These are phyloP conservation scores for Reticulitermes speratus DNA, from an alignment of 1,140 invertebrate genomes.

Conservation along the genomic window DNA sequence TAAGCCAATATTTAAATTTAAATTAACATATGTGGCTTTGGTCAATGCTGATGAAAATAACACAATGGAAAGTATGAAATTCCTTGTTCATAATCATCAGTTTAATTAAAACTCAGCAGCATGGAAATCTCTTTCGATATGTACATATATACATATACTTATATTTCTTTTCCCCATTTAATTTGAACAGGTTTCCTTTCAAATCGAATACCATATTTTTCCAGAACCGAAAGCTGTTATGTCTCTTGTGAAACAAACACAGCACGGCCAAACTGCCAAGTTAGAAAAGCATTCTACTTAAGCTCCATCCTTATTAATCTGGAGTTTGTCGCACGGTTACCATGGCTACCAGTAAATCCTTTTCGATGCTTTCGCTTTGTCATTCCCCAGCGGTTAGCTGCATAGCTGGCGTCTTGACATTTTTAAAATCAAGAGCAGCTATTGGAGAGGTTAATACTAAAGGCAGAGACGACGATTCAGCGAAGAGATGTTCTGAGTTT, in stretches of 20 bases:
- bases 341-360: conserved; percentile 1
- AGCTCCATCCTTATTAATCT: neutral
- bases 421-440: neutral
- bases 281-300: neutral
- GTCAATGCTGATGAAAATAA: too few relatives aligned
- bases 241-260: neutral
- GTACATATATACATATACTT: too few relatives aligned
- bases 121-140: too few relatives aligned
- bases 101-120: too few relatives aligned
- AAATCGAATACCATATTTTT: neutral
- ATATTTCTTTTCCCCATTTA: neutral
- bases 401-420: neutral
- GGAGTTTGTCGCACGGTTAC: neutral
- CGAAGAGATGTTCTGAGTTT: too few relatives aligned
- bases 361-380: neutral
- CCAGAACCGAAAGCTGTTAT: neutral
- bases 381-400: neutral
- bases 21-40: too few relatives aligned
- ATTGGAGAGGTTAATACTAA: neutral
- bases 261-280: too few relatives aligned
- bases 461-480: neutral
- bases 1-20: too few relatives aligned
- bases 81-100: too few relatives aligned
- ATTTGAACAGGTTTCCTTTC: neutral
- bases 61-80: too few relatives aligned